Percentiles rank a stretch among this genome's conserved stretches.
Evolutionary conservation across 2,113 vertebrate genomes (phyloP).

Genomic region (Neodon shergylaensis): DNA sequence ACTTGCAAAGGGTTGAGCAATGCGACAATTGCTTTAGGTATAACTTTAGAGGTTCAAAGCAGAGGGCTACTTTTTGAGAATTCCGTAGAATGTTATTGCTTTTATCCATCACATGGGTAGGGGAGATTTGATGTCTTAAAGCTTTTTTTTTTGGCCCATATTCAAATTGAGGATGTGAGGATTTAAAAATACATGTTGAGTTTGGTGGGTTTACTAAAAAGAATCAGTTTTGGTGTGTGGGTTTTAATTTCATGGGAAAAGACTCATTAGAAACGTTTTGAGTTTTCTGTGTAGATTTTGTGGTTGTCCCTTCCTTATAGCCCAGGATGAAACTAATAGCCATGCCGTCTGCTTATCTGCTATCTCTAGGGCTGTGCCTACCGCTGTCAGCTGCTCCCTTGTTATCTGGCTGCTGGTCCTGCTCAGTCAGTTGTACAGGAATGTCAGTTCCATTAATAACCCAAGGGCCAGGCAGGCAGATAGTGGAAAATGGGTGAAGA

Average conservation of each 20-base stretch:
- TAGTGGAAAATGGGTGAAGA: conserved; percentile 81
- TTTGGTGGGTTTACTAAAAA: conserved; percentile 9
- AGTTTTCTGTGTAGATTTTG: conserved; percentile 60
- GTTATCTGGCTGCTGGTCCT: conserved; percentile 85
- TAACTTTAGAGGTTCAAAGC: conserved; percentile 31
- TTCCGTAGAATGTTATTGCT: background rate
- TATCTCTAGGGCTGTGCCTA: conserved; percentile 80
- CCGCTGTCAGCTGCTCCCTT: conserved; percentile 84
- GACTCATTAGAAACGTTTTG: conserved; percentile 33
- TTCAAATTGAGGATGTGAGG: conserved; percentile 33
- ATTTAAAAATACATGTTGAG: conserved; percentile 46
- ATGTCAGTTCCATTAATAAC: conserved; percentile 90
- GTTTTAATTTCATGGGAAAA: conserved; percentile 54
- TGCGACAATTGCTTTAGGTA: background rate
- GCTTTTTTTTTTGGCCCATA: background rate
- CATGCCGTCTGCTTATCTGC: conserved; percentile 80
- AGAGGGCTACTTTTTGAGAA: conserved; percentile 30
- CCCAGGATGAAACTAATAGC: conserved; percentile 83
- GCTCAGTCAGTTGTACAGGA: conserved; percentile 85
- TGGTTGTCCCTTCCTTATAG: conserved; percentile 70
- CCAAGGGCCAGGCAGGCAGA: conserved; percentile 79
- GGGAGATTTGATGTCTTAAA: conserved; percentile 21
- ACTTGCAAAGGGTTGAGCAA: conserved; percentile 36
- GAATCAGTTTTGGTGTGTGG: conserved; percentile 4
- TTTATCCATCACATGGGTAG: conserved; percentile 35